phyloP scores from a whole-genome alignment of 2,113 vertebrate genomes.

The Cryptotis parvus region DNA sequence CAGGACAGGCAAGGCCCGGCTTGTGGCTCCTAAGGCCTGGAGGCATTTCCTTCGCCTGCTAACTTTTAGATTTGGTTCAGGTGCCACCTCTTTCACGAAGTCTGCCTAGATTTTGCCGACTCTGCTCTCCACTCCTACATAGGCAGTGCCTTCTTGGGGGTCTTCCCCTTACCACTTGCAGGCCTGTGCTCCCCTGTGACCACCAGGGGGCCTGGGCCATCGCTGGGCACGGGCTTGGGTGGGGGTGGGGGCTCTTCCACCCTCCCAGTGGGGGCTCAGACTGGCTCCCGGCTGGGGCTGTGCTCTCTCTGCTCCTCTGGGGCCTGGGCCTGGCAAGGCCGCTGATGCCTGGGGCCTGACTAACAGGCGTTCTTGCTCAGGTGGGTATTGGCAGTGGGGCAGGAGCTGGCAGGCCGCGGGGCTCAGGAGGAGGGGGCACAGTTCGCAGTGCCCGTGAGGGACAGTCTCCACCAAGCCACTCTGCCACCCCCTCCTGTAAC shows the following conservation, averaged over 20 bases:
- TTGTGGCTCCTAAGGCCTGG: neutral
- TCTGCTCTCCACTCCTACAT: neutral
- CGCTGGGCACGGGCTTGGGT: neutral
- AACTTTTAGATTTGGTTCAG: neutral
- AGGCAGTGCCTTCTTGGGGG: neutral
- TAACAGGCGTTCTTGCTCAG: slow-evolving; percentile 14
- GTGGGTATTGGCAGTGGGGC: neutral
- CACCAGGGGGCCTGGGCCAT: neutral
- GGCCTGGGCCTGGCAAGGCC: neutral
- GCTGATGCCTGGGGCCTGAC: neutral
- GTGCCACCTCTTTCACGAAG: slow-evolving; percentile 46
- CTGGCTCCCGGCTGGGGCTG: neutral
- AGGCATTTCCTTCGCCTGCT: neutral
- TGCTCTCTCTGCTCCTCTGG: neutral
- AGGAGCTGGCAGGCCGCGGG: neutral
- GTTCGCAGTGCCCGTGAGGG: neutral
- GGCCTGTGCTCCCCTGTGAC: neutral
- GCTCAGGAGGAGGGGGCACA: neutral
- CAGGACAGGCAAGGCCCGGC: accelerated
- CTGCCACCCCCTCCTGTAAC: slow-evolving; percentile 58
- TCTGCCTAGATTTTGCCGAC: slow-evolving; percentile 23
- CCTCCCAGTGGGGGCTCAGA: neutral
- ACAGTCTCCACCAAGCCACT: neutral
- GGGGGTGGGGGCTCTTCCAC: neutral
- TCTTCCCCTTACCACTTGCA: too few species aligned